phyloP scores from a whole-genome alignment of 2,888 invertebrate genomes.

The Volucella bombylans region DNA sequence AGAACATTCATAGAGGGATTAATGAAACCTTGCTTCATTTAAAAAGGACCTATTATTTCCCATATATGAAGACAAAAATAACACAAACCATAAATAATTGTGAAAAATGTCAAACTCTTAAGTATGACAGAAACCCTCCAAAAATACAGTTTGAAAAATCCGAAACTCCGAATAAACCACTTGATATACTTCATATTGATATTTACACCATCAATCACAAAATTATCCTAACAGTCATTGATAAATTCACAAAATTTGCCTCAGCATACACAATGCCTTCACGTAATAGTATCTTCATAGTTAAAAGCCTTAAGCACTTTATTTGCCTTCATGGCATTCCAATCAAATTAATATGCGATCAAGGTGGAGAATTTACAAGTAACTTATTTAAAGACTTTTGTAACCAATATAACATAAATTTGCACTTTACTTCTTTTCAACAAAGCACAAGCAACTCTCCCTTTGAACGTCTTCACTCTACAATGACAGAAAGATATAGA shows the following conservation, averaged over 20 bases:
- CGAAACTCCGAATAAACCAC: neutral
- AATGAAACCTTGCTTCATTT: neutral
- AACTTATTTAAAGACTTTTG: neutral
- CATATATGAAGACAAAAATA: neutral
- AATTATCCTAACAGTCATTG: neutral
- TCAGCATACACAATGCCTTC: neutral
- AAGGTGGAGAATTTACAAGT: neutral
- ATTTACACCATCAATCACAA: too few relatives aligned
- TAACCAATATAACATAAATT: neutral
- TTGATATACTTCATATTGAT: too few relatives aligned
- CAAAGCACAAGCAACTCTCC: slow-evolving; percentile 6
- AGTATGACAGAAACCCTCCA: neutral
- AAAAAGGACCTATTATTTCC: neutral
- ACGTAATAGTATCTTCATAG: neutral
- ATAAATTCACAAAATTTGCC: neutral
- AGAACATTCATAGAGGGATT: slow-evolving; percentile 5
- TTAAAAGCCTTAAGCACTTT: neutral
- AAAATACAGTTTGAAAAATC: neutral
- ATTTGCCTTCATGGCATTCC: neutral
- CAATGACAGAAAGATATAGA: neutral
- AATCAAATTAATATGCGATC: neutral
- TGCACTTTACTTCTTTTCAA: slow-evolving; percentile 1
- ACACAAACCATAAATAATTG: neutral
- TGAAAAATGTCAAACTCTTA: slow-evolving; percentile 1
- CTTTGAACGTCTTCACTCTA: slow-evolving; percentile 4